Evolutionary conservation across 2,797 vertebrate species (phyloP).

Genomic region (Lutjanus argentimaculatus): DNA sequence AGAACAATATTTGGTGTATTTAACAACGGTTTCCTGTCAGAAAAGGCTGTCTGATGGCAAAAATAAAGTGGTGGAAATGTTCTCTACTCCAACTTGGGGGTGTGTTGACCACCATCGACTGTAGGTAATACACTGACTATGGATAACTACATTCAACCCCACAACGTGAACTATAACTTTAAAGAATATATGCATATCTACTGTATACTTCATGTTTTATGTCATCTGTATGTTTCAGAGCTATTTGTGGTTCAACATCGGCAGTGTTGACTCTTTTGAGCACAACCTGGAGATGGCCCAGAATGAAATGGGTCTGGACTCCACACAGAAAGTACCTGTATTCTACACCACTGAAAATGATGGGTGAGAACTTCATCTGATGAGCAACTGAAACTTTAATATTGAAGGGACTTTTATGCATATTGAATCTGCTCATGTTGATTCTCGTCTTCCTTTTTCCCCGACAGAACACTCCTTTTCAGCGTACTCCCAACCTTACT

Average conservation of each 20-base stretch:
- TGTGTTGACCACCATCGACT: too few relatives aligned
- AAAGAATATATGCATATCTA: neutral
- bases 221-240: constrained; percentile 68
- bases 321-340: constrained; percentile 92
- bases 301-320: constrained; percentile 83
- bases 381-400: neutral
- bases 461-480: constrained; percentile 88
- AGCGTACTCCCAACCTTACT: constrained; percentile 91
- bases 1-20: too few relatives aligned
- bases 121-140: too few relatives aligned
- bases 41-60: too few relatives aligned
- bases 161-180: too few relatives aligned
- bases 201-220: neutral
- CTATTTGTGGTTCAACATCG: constrained; percentile 98
- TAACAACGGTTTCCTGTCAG: too few relatives aligned
- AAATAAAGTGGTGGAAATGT: too few relatives aligned
- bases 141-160: too few relatives aligned
- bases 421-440: neutral
- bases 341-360: constrained; percentile 93
- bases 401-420: neutral
- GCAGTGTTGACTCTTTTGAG: constrained; percentile 96
- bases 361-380: constrained; percentile 86
- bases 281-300: constrained; percentile 94
- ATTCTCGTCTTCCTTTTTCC: neutral
- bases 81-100: too few relatives aligned